Evolutionary conservation across 2,888 invertebrate species (phyloP), one percentile per base, ranked within the genome.

Genomic region (Gymnosoma rotundatum): DNA sequence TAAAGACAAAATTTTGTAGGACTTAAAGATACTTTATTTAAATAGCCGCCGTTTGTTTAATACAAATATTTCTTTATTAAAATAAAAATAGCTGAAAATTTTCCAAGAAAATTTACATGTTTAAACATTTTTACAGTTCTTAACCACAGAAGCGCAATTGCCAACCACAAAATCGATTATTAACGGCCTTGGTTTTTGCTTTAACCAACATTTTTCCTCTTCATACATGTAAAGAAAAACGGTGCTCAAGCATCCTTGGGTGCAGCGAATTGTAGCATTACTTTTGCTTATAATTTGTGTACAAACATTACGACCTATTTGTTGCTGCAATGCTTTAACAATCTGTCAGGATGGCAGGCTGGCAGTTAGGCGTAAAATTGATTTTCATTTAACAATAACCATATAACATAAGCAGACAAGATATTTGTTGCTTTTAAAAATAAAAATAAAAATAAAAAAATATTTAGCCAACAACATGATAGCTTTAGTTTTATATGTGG

Each of bases 91-190:
- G 10, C 2, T 18, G 1, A 32, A 64, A 38, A 48, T n/a, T 25
- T 79, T 64, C 56, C 38, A 18, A 21, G 72, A 72, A 78, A 50
- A 12, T 54, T 18, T 45, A 5, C 3, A 16, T 32, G 12, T 45
- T 42, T 10, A 42, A 42, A 42, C 7, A 42, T 20, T 56, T 78
- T 36, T 20, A 1, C 20, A 20, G 18, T 25, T 66, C 52, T 32
- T 21, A 73, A 64, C 79, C 70, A 75, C 85, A 82, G 88, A 86
- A 86, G 86, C 86, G 80, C 87, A 87, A 87, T 89, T 87, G 86
- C 78, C 87, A 86, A 88, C 90, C 90, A 87, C 89, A 89, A 90
- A 90, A 90, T 90, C 90, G 89, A 90, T 90, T 90, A 89, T 90
- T 78, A 90, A 90, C 90, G 90, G 88, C 73, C 87, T 74, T 80